A percentile compares a stretch with the other conserved stretches of the same genome.
Evolutionary conservation across 2,113 vertebrate species (phyloP).

Genomic region (Tichodroma muraria): DNA sequence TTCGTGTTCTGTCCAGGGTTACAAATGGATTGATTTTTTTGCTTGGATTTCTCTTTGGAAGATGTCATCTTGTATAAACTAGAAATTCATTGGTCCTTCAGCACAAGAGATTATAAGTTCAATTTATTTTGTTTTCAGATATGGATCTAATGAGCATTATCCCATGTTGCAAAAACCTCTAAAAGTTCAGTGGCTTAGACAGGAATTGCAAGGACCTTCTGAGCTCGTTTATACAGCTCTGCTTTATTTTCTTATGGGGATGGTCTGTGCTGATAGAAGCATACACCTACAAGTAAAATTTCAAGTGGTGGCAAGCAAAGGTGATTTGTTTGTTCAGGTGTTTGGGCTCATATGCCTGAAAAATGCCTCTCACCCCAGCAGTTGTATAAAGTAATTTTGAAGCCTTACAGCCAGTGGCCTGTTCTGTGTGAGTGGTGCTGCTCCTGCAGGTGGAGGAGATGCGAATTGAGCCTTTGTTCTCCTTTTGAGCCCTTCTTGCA

Average conservation of each 20-base stretch:
- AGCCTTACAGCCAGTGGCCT: background rate
- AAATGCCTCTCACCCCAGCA: background rate
- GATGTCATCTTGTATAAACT: background rate
- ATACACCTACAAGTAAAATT: background rate
- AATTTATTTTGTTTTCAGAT: background rate
- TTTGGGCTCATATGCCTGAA: background rate
- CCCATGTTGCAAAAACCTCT: background rate
- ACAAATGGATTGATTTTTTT: background rate
- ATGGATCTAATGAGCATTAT: background rate
- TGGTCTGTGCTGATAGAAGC: background rate
- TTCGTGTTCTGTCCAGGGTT: background rate
- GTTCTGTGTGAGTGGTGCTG: accelerated
- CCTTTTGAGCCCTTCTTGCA: background rate
- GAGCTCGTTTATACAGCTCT: too few species aligned
- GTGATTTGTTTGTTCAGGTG: background rate
- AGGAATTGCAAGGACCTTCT: too few species aligned
- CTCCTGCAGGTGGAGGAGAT: background rate
- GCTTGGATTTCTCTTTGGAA: background rate
- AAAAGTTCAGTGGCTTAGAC: background rate
- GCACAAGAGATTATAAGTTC: background rate
- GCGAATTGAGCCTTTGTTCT: background rate
- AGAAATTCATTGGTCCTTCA: background rate
- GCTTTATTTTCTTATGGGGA: background rate
- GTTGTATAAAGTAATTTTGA: background rate
- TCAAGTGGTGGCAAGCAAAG: background rate